phyloP scores from a whole-genome alignment of 1,140 invertebrate species.

The Eurosta solidaginis region DNA sequence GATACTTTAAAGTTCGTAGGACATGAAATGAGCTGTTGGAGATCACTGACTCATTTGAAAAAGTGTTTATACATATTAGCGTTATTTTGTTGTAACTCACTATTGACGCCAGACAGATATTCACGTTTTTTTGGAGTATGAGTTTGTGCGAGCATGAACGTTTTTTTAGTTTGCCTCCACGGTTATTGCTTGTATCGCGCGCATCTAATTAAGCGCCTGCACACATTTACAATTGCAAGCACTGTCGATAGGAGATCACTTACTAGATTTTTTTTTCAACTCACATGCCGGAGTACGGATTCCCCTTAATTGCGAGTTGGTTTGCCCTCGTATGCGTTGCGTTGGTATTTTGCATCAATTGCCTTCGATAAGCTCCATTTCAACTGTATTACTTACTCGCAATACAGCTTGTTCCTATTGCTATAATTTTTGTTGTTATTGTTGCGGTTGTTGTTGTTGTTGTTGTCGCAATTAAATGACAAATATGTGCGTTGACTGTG shows the following conservation, averaged over 20 bases:
- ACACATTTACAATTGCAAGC: neutral
- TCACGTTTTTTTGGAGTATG: neutral
- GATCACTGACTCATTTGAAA: neutral
- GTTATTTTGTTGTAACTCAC: neutral
- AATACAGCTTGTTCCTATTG: neutral
- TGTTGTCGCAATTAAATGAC: neutral
- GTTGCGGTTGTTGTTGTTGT: neutral
- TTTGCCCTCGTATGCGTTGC: neutral
- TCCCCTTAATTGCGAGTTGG: neutral
- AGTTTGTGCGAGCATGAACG: neutral
- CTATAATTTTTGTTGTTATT: neutral
- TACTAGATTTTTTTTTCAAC: neutral
- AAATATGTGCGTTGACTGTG: constrained; percentile 19
- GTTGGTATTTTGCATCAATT: neutral
- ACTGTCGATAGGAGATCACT: neutral
- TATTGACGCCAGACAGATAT: neutral
- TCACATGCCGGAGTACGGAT: neutral
- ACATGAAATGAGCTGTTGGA: constrained; percentile 14
- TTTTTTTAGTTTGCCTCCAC: neutral
- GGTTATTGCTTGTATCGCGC: neutral
- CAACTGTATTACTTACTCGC: neutral
- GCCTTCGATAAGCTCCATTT: neutral
- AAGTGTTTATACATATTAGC: neutral
- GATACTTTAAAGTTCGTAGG: neutral
- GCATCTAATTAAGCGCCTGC: constrained; percentile 20